Evolutionary conservation across 1,140 invertebrate species (phyloP), one percentile per base, ranked within the genome.

Genomic region (Drosophila rhopaloa): DNA sequence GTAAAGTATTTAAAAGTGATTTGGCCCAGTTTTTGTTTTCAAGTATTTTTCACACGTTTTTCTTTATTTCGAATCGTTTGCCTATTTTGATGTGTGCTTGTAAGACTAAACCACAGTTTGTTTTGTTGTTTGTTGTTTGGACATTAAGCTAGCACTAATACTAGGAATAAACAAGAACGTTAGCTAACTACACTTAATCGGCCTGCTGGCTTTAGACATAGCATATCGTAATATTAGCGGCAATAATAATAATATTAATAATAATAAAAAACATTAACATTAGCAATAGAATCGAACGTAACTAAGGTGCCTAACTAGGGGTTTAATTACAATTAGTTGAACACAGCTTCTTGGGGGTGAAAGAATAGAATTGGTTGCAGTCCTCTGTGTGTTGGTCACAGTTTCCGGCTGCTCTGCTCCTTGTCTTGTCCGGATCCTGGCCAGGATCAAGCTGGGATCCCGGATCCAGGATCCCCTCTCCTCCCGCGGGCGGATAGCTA

Each of bases 341-440:
- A 91, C 90, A 91, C 90, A 91, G 90, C 90, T 89, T 91, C 90
- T 91, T 91, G 90, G 90, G 90, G 89, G 79, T 81, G 63, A 84
- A 79, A 91, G 89, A 91, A 91, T 91, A 91, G 90, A 91, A 90
- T 90, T 88, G 73, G 82, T 91, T 75, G 56, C 57, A 63, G 60
- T 51, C 65, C 60, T 44, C 63, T 29, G 16, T 11, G 35, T 40
- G 27, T 11, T 35, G 41, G 40, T 53, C 60, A 59, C 54, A 56
- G 38, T 40, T 48, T 43, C n/a, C 10, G 54, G 37, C 57, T 59
- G 43, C 43, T 32, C 38, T 43, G 55, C 55, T 57, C 55, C 59
- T 43, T 27, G 35, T 10, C 38, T 9, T 7, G 35, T 16, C 14
- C 3, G 37, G 19, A 27, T 41, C 51, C 51, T 29, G 19, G 46